Conservation (phyloP, 1,140 invertebrate genomes). For the Lordiphosa collinella region DNA sequence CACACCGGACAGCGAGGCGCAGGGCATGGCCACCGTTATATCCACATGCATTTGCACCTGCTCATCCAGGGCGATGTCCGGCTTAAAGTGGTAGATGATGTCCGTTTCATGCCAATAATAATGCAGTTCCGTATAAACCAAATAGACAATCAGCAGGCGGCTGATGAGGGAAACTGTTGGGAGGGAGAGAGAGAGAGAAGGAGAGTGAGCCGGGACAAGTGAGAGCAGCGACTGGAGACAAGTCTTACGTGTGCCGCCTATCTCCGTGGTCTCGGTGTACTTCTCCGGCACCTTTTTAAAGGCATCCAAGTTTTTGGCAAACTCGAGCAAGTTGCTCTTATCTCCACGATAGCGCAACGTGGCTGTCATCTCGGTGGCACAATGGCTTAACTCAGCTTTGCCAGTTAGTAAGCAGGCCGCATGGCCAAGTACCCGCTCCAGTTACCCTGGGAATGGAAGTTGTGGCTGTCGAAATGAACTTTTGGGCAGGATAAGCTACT, state of each 20-base stretch:
- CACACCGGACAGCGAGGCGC: slow-evolving; percentile 89
- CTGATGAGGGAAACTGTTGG: slow-evolving; percentile 88
- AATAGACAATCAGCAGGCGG: slow-evolving; percentile 87
- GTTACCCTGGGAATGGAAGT: too few species aligned
- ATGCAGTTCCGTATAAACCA: slow-evolving; percentile 90
- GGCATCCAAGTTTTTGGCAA: slow-evolving; percentile 92
- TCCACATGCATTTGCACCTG: slow-evolving; percentile 96
- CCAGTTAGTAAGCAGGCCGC: too few species aligned
- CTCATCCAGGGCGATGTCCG: slow-evolving; percentile 92
- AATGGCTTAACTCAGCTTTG: too few species aligned
- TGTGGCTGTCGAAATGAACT: too few species aligned
- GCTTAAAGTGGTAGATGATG: slow-evolving; percentile 92
- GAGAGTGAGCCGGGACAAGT: too few species aligned
- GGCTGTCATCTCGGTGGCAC: slow-evolving; percentile 54
- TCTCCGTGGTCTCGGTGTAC: slow-evolving; percentile 89
- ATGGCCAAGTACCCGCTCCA: too few species aligned
- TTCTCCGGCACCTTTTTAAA: slow-evolving; percentile 94
- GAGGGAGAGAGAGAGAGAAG: too few species aligned
- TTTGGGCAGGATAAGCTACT: too few species aligned
- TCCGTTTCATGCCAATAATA: slow-evolving; percentile 92
- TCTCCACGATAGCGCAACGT: slow-evolving; percentile 82
- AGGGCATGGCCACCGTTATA: slow-evolving; percentile 96
- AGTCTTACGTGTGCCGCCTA: slow-evolving; percentile 89
- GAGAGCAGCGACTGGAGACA: too few species aligned
- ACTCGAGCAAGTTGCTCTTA: slow-evolving; percentile 83